Conservation (phyloP, 2,113 vertebrate species). For the Zeus faber region DNA sequence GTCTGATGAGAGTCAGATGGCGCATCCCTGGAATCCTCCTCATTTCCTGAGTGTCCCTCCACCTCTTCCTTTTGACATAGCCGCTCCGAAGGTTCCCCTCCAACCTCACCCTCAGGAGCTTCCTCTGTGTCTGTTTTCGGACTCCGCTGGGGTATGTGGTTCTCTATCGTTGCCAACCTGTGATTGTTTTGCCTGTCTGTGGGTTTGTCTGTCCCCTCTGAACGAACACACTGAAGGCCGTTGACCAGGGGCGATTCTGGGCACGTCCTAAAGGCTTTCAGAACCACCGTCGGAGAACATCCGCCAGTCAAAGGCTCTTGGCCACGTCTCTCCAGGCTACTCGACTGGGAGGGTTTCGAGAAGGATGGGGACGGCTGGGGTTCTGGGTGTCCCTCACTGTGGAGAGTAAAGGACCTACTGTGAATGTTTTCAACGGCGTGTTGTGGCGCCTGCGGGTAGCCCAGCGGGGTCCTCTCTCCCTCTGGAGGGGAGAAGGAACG, state of each 20-base stretch:
- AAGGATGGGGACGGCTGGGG: slow-evolving; percentile 51
- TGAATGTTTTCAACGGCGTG: slow-evolving; percentile 61
- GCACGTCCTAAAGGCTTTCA: slow-evolving; percentile 61
- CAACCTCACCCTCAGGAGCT: slow-evolving; percentile 20
- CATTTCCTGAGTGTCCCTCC: slow-evolving; percentile 61
- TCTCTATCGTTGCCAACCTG: slow-evolving; percentile 49
- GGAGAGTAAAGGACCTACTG: slow-evolving; percentile 58
- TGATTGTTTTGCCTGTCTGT: slow-evolving; percentile 44
- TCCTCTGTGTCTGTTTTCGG: slow-evolving; percentile 25
- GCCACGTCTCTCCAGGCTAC: slow-evolving; percentile 19
- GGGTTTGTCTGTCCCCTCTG: slow-evolving; percentile 36
- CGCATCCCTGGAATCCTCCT: slow-evolving; percentile 67
- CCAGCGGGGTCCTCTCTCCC: slow-evolving; percentile 66
- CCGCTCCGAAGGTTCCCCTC: slow-evolving; percentile 30
- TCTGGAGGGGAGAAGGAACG: slow-evolving; percentile 76
- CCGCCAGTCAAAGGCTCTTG: slow-evolving; percentile 50
- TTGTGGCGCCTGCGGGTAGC: slow-evolving; percentile 52
- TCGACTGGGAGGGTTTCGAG: slow-evolving; percentile 53
- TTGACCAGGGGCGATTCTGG: slow-evolving; percentile 53
- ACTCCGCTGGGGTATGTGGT: slow-evolving; percentile 32
- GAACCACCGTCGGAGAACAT: slow-evolving; percentile 58
- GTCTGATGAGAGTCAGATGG: slow-evolving; percentile 43
- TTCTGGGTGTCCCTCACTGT: slow-evolving; percentile 49
- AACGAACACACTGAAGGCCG: slow-evolving; percentile 41
- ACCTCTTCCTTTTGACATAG: slow-evolving; percentile 52